phyloP scores from a whole-genome alignment of 2,113 vertebrate species.

The Gallinago paraguaiae region DNA sequence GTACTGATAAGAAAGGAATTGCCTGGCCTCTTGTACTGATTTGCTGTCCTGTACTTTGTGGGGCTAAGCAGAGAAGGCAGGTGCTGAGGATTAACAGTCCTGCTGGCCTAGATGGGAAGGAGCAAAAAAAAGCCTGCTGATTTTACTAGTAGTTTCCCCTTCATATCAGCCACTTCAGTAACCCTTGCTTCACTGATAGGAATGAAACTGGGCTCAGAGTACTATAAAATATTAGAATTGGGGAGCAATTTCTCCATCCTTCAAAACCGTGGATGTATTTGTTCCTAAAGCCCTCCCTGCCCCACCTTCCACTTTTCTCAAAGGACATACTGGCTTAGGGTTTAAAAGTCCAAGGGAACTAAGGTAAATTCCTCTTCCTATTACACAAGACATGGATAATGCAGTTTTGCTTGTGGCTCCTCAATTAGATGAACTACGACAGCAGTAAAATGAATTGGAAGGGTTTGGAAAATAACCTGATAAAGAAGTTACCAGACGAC shows the following conservation, averaged over 20 bases:
- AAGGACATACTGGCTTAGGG: not conserved
- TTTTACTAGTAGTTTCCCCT: not conserved
- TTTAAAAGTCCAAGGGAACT: not conserved
- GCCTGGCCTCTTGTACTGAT: not conserved
- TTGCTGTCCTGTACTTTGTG: not conserved
- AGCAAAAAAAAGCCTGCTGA: not conserved
- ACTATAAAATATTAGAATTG: not conserved
- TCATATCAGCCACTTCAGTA: not conserved
- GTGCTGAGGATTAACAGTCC: not conserved
- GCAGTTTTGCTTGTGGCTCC: not conserved
- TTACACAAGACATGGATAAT: not conserved
- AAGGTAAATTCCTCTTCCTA: not conserved
- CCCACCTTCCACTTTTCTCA: not conserved
- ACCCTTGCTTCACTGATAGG: not conserved
- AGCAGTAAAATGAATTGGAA: not conserved
- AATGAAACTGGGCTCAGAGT: not conserved
- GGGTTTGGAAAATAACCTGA: not conserved
- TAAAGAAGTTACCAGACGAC: not conserved
- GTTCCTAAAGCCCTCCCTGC: not conserved
- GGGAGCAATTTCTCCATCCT: not conserved
- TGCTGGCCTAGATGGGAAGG: not conserved
- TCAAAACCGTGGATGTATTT: not conserved
- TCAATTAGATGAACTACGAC: not conserved
- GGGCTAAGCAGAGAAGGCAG: not conserved
- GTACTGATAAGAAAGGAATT: not conserved